Conservation (phyloP, 2,888 invertebrate species). For the Platycheirus albimanus region DNA sequence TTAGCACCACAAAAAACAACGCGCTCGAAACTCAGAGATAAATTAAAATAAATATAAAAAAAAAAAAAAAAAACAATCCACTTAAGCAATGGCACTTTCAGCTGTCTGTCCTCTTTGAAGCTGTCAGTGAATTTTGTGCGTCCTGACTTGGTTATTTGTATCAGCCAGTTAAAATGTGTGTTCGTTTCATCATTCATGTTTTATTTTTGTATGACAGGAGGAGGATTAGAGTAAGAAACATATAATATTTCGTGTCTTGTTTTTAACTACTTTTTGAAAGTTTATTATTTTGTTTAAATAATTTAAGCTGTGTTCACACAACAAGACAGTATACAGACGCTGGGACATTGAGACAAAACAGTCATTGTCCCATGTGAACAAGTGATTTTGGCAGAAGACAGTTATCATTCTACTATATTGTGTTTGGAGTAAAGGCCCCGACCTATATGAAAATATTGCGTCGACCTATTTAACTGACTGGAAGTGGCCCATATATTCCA, state of each 20-base stretch:
- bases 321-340: too few relatives aligned
- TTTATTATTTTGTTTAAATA: too few relatives aligned
- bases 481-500: too few relatives aligned
- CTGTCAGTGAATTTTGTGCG: constrained; percentile 34
- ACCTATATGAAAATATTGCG: too few relatives aligned
- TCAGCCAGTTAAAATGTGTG: constrained; percentile 26
- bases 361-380: too few relatives aligned
- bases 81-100: constrained; percentile 63
- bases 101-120: constrained; percentile 50
- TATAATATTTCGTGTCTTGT: constrained; percentile 3
- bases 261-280: too few relatives aligned
- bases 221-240: constrained; percentile 29
- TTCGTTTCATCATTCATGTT: constrained; percentile 33
- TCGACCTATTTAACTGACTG: too few relatives aligned
- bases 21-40: constrained; percentile 4
- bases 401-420: too few relatives aligned
- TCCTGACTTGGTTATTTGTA: constrained; percentile 32
- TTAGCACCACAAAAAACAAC: constrained; percentile 32
- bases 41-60: constrained; percentile 21
- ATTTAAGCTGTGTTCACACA: too few relatives aligned
- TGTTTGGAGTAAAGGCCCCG: too few relatives aligned
- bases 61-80: constrained; percentile 61
- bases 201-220: constrained; percentile 23
- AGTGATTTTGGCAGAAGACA: too few relatives aligned
- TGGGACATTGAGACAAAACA: too few relatives aligned